Evolutionary conservation across 2,797 vertebrate genomes (phyloP), one percentile per base, ranked within the genome.

Genomic region (Alosa sapidissima): DNA sequence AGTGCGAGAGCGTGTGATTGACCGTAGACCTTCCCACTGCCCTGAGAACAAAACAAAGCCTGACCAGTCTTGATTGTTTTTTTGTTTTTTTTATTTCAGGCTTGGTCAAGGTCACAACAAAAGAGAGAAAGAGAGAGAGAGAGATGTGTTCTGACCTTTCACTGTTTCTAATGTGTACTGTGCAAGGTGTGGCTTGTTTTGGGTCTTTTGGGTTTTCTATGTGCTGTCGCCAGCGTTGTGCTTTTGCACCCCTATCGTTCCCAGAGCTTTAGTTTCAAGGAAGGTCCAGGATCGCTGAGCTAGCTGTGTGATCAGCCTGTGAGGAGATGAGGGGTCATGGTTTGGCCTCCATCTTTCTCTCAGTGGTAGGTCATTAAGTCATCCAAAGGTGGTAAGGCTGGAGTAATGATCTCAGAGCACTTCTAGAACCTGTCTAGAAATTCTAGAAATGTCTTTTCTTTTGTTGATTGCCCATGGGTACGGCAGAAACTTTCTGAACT

Each of bases 11-110:
- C 68, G 62, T 68, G 62, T 68, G 62, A 68, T 68, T 75, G 68
- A 75, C 33, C 36, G 14, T 14, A 36, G 68, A 75, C 68, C 68
- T 45, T 75, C 68, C 68, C 68, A 75, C 68, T 75, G 68, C 68
- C 68, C 68, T 41, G 33, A 45, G 33, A 65, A 10, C 24, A 65
- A 19, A 62, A 62, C 58, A 62, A 62, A n/a, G 55, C 28, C 28
- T 36, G 62, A 45, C 13, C 13, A 41, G 68, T 75, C 68, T 58
- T 55, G 52, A 55, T 36, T 4, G 41, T 41, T 2, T 41, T 41
- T 41, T n/a, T n/a, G n/a, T n/a, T 41, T 41, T 41, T 41, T 51
- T 51, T 51, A 19, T 45, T 14, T 41, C 9, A 28, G 68, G 11
- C 36, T 16, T 36, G 36, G 68, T 75, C 36, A 36, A 75, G 33